These are phyloP conservation scores for Malthinus seriepunctatus DNA, from an alignment of 2,888 invertebrate genomes.

Conservation along the genomic window DNA sequence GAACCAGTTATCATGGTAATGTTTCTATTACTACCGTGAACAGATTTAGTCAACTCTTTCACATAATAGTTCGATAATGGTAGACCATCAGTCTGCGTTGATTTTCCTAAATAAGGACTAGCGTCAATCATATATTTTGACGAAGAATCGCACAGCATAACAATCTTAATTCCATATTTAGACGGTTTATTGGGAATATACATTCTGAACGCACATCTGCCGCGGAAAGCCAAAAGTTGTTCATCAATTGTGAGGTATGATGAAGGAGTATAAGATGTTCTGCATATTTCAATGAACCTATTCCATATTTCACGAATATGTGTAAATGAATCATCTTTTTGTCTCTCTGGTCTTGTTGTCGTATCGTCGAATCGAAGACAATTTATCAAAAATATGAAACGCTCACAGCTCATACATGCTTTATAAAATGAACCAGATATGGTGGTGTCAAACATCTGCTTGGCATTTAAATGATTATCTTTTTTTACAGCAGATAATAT, in stretches of 20 bases:
- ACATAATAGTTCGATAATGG: conserved; percentile 38
- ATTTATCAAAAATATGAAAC: conserved; percentile 33
- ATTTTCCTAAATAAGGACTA: conserved; percentile 40
- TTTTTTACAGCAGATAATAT: conserved; percentile 19
- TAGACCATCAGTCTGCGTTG: conserved; percentile 36
- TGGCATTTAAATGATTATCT: conserved; percentile 18
- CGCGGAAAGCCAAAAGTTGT: conserved; percentile 38
- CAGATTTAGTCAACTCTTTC: conserved; percentile 34
- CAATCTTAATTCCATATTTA: conserved; percentile 45
- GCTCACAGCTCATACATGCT: conserved; percentile 33
- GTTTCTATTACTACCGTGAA: conserved; percentile 37
- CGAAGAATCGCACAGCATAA: conserved; percentile 40
- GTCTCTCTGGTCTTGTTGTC: conserved; percentile 32
- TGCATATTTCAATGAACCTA: conserved; percentile 30
- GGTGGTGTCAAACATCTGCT: conserved; percentile 15
- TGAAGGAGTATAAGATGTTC: conserved; percentile 31
- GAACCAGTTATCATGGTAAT: conserved; percentile 45
- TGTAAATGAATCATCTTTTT: conserved; percentile 30
- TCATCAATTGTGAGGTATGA: conserved; percentile 38
- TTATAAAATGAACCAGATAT: conserved; percentile 18
- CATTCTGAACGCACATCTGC: conserved; percentile 38
- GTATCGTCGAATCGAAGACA: conserved; percentile 37
- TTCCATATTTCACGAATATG: conserved; percentile 33
- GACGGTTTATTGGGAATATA: conserved; percentile 43
- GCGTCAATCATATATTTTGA: conserved; percentile 42